These are phyloP conservation scores for Lasioglossum figueresi DNA, from an alignment of 2,888 invertebrate species.

Conservation along the genomic window DNA sequence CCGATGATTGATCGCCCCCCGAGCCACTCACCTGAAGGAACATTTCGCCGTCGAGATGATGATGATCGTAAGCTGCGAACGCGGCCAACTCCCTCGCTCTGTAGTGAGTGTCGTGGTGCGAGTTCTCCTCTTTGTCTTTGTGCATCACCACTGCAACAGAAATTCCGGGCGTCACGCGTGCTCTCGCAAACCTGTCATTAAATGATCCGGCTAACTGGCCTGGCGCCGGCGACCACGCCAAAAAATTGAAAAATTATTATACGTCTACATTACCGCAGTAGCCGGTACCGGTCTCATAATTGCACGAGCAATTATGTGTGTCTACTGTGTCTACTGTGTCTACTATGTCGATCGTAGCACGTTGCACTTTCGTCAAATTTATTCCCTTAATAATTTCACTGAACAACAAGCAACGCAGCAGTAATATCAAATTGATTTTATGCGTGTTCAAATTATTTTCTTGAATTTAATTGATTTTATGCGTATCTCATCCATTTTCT, in stretches of 20 bases:
- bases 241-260: background rate
- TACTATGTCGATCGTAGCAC: background rate
- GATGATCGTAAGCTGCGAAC: slow-evolving; percentile 94
- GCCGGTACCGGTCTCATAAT: background rate
- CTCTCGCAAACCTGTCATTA: background rate
- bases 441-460: too few species aligned
- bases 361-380: background rate
- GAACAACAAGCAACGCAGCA: too few species aligned
- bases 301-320: too few species aligned
- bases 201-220: background rate
- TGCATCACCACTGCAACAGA: slow-evolving; percentile 94
- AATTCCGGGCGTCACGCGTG: slow-evolving; percentile 13
- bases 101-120: slow-evolving; percentile 87
- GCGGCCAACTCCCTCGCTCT: slow-evolving; percentile 91
- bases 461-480: too few species aligned
- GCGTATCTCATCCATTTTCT: too few species aligned
- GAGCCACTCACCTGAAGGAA: slow-evolving; percentile 92
- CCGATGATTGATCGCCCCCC: background rate
- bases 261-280: background rate
- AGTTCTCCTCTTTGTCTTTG: slow-evolving; percentile 94
- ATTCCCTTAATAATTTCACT: too few species aligned
- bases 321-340: too few species aligned
- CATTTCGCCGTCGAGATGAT: slow-evolving; percentile 96
- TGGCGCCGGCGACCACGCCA: background rate
- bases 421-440: too few species aligned